Conservation (phyloP, 2,888 invertebrate species). For the Ormyrus nitidulus region DNA sequence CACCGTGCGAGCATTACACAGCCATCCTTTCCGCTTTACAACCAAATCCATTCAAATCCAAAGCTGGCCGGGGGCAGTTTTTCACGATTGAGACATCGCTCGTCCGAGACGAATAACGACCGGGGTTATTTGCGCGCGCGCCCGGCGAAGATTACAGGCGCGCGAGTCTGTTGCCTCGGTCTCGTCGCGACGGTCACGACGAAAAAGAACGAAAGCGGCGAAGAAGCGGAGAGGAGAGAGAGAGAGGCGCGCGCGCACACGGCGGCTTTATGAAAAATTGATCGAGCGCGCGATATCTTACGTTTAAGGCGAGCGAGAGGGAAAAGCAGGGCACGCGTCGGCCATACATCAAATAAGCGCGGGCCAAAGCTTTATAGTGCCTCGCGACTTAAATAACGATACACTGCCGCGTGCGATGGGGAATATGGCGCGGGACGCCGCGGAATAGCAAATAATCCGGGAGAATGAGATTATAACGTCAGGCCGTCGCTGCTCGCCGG, state of each 20-base stretch:
- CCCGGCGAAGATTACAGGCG: conserved; percentile 51
- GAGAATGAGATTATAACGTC: conserved; percentile 21
- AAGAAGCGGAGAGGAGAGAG: conserved; percentile 26
- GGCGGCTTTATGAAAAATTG: conserved; percentile 70
- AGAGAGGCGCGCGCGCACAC: neutral
- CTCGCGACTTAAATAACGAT: conserved; percentile 74
- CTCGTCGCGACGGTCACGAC: conserved; percentile 16
- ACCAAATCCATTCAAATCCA: neutral
- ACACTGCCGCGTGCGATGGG: conserved; percentile 61
- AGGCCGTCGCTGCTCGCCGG: neutral
- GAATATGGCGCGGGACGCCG: neutral
- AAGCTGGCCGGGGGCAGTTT: neutral
- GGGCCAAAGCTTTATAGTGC: conserved; percentile 68
- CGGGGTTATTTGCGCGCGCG: conserved; percentile 47
- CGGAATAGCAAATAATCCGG: conserved; percentile 49
- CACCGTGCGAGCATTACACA: too few relatives aligned
- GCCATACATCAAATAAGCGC: conserved; percentile 72
- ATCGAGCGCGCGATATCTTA: conserved; percentile 70
- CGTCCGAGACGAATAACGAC: neutral
- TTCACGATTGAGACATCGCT: conserved; percentile 31
- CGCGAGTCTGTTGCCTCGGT: conserved; percentile 3
- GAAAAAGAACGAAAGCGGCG: conserved; percentile 1
- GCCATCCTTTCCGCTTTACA: neutral
- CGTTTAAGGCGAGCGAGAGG: conserved; percentile 66
- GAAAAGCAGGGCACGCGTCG: conserved; percentile 73